Percentiles rank a stretch among this genome's conserved stretches.
Evolutionary conservation across 2,797 vertebrate species (phyloP).

Genomic region (Betta splendens): DNA sequence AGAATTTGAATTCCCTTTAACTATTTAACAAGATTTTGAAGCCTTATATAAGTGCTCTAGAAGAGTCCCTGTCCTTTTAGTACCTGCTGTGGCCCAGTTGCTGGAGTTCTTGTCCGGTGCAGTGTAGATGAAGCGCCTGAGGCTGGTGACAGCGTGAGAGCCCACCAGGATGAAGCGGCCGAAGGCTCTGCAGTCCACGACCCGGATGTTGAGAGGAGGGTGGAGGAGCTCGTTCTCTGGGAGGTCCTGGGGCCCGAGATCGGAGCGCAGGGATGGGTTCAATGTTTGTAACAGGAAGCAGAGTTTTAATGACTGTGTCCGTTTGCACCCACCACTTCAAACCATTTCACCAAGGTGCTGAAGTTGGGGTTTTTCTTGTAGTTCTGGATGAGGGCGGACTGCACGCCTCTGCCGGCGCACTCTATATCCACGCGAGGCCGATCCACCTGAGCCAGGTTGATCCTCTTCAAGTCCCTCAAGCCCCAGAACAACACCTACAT

Average conservation of each 20-base stretch:
- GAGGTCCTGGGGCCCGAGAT: slow-evolving; percentile 84
- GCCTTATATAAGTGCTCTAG: too few relatives aligned
- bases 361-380: slow-evolving; percentile 99
- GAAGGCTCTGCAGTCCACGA: slow-evolving; percentile 96
- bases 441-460: slow-evolving; percentile 96
- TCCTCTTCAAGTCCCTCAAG: slow-evolving; percentile 93
- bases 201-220: slow-evolving; percentile 92
- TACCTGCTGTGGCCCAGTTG: slow-evolving; percentile 88
- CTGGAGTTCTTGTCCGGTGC: slow-evolving; percentile 84
- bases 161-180: slow-evolving; percentile 96
- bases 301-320: background rate
- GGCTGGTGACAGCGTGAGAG: slow-evolving; percentile 90
- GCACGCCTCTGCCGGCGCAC: slow-evolving; percentile 93
- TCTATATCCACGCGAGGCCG: slow-evolving; percentile 96
- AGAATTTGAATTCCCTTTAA: background rate
- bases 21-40: slow-evolving; percentile 1
- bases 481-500: slow-evolving; percentile 96
- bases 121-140: slow-evolving; percentile 90
- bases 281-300: background rate
- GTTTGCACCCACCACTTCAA: slow-evolving; percentile 91
- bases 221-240: slow-evolving; percentile 97
- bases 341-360: slow-evolving; percentile 96
- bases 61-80: too few relatives aligned
- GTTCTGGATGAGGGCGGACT: slow-evolving; percentile 94
- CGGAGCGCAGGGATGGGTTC: background rate